Base-by-base conservation (phyloP, 2,113 vertebrate genomes). In the Rana temporaria region DNA sequence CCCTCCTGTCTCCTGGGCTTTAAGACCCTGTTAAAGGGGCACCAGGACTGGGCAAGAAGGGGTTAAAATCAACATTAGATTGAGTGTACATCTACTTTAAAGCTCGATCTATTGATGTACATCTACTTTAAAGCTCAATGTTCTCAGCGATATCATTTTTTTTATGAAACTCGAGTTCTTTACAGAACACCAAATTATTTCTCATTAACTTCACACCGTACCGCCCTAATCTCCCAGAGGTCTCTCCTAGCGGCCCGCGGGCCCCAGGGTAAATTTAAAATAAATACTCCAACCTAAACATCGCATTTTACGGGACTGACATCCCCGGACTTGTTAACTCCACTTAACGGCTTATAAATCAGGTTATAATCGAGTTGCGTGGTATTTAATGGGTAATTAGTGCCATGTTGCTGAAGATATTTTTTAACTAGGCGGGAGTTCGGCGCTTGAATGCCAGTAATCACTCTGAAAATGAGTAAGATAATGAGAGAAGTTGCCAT, bases 341-440 rank as follows among this genome's bases (percentile, higher is more conserved):
- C 63, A 67, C 64, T 67, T 57, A 78, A 20, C 53, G 52, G 48
- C 15, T 17, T n/a, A 53, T 65, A 67, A 57, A 79, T 79, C 77
- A 18, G 26, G n/a, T 16, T 57, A 18, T 79, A 79, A 68, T 79
- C 9, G 19, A 57, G 52, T 42, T 57, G 22, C 77, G 30, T 6
- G 48, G 48, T 56, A 57, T 68, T 34, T 79, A 79, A 79, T 68
- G 20, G 77, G 52, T 68, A 67, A 79, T 79, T 79, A 79, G 52
- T 17, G 77, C 52, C 77, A n/a, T 64, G 18, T 24, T 22, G 53
- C 17, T 16, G 63, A 48, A 26, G 56, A 79, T 79, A 68, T 68
- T 59, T 57, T 68, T 57, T 67, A 68, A 68, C 64, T 56, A 68
- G 64, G 34, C 48, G 8, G 76, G 42, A 78, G 42, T 22, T 68